Evolutionary conservation across 2,113 vertebrate species (phyloP), one percentile per base, ranked within the genome.

Genomic region (Tachuris rubrigastra): DNA sequence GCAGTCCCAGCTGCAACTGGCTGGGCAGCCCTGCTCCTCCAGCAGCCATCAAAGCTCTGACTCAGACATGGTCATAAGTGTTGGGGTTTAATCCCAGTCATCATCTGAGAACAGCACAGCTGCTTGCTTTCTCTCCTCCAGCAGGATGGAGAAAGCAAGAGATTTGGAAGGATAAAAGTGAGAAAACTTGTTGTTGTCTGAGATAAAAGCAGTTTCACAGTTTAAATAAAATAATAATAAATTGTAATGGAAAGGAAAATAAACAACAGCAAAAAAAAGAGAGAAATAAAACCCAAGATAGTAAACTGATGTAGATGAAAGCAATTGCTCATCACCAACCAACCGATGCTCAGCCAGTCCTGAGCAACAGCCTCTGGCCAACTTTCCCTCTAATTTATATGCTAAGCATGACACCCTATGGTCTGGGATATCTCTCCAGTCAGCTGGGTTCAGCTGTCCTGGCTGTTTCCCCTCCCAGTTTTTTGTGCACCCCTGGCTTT

Each of bases 331-430:
- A 30, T 6, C 23, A 39, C 10, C 55, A 65, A 39, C 9, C 17
- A 33, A 47, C 5, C 0, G 0, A 49, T 62, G 18, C 8, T 31
- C 31, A 31, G 31, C 14, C 25, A 63, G 12, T 33, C 30, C 31
- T 71, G 56, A 63, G 41, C 25, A 77, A 22, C 49, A 63, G 12
- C 25, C 25, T 35, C 41, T 33, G 25, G n/a, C 4, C 56, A 62
- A 20, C 62, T 37, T 77, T 12, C 23, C 6, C 41, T 5, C 27
- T 71, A 12, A 27, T 49, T 77, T 56, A 8, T 44, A 8, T 37
- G 18, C 35, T 84, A 62, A 10, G 4, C 21, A 37, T 42, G 35
- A 33, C 0, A 0, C 55, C 49, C 18, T 35, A 2, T 25, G n/a
- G 11, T 47, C 35, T 56, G 35, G 25, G 25, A 56, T 63, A 16